A percentile compares a stretch with the other conserved stretches of the same genome.
Conservation (phyloP, 1,140 invertebrate genomes). For the Meteorus sp. region DNA sequence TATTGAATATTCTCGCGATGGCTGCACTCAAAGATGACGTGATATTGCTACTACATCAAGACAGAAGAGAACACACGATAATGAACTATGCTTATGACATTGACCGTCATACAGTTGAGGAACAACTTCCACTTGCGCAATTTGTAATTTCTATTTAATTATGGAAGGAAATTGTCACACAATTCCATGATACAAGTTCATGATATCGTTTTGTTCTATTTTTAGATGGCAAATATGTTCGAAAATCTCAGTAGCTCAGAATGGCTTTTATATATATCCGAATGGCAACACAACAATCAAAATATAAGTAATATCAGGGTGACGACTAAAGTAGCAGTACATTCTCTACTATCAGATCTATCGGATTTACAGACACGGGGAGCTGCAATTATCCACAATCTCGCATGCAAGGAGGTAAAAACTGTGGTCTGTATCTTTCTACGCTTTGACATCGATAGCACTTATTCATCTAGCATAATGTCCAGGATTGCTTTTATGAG, state of each 20-base stretch:
- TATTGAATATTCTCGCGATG: conserved; percentile 71
- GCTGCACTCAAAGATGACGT: conserved; percentile 87
- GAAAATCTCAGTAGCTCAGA: conserved; percentile 86
- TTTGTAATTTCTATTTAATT: conserved; percentile 67
- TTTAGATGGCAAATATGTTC: conserved; percentile 87
- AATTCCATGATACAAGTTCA: conserved; percentile 17
- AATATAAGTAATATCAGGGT: conserved; percentile 85
- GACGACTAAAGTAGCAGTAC: conserved; percentile 88
- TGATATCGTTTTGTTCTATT: not conserved
- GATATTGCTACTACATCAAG: conserved; percentile 86
- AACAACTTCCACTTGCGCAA: conserved; percentile 77
- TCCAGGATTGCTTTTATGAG: conserved; percentile 9
- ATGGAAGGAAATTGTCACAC: too few relatives aligned
- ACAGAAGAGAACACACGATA: conserved; percentile 82
- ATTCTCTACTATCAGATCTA: conserved; percentile 77
- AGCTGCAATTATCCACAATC: conserved; percentile 85
- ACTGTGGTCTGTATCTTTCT: conserved; percentile 84
- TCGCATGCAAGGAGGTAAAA: conserved; percentile 95
- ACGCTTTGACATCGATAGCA: conserved; percentile 25
- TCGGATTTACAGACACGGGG: conserved; percentile 76
- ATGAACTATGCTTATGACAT: conserved; percentile 88
- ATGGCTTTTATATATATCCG: conserved; percentile 91
- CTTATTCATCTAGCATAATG: conserved; percentile 16
- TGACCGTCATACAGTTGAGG: conserved; percentile 73
- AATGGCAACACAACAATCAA: conserved; percentile 77